Conservation (phyloP, 2,113 vertebrate species). For the Cyprinodon brontotheroides region DNA sequence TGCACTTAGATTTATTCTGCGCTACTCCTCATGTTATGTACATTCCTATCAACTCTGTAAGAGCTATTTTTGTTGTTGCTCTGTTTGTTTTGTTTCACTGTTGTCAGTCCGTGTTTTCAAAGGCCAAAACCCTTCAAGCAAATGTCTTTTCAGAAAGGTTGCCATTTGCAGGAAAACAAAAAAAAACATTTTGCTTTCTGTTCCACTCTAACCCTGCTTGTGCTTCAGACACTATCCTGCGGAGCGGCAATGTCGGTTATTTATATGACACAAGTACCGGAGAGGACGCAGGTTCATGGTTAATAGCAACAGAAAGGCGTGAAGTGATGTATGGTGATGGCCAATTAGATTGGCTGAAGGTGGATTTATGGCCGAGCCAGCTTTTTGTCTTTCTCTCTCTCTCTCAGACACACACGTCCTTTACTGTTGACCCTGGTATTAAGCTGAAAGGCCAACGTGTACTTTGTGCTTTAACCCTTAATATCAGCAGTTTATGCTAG, state of each 20-base stretch:
- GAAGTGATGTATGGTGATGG: constrained; percentile 65
- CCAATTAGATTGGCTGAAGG: constrained; percentile 59
- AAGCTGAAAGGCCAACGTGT: neutral
- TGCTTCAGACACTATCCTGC: constrained; percentile 14
- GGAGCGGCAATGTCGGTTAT: constrained; percentile 38
- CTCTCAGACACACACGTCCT: constrained; percentile 2
- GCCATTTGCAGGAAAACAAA: constrained; percentile 8
- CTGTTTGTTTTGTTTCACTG: neutral
- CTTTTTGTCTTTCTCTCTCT: constrained; percentile 22
- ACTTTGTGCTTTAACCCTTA: constrained; percentile 3
- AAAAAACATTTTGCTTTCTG: constrained; percentile 20
- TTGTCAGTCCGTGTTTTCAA: neutral
- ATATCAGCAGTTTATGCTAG: neutral
- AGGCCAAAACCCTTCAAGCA: neutral
- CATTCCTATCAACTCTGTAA: neutral
- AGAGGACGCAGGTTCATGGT: constrained; percentile 51
- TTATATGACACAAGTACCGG: constrained; percentile 48
- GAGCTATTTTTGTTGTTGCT: neutral
- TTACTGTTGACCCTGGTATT: constrained; percentile 3
- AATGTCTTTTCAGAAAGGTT: neutral
- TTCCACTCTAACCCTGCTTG: constrained; percentile 30
- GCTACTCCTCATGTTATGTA: neutral
- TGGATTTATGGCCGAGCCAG: constrained; percentile 59
- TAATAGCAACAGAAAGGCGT: constrained; percentile 55
- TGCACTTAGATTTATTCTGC: neutral